Base-by-base conservation (phyloP, 2,797 vertebrate genomes). In the Gastrophryne carolinensis region DNA sequence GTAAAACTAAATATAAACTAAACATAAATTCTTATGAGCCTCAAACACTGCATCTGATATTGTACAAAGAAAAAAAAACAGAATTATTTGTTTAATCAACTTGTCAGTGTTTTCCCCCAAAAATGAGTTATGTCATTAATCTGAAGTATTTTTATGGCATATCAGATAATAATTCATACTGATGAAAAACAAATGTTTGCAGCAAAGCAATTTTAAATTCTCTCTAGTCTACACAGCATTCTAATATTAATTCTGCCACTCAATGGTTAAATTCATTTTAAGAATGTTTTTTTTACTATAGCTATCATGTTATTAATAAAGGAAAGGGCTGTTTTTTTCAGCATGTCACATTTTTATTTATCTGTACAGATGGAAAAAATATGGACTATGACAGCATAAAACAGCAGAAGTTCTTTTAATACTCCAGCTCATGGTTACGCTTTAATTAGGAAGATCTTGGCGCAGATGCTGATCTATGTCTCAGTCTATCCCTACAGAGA, bases 361-460 rank as follows among this genome's bases (percentile, higher is more conserved):
- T 70, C 29, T 47, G 41, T 65, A 65, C 56, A 65, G 52, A 78
- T 44, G 62, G 61, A 57, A 71, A 63, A 74, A 78, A 70, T 63
- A 77, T 71, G 67, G 75, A 39, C 35, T 77, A 64, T 65, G 67
- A 58, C 60, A 56, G 60, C 54, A 72, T 35, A 85, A 78, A 82
- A 86, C 79, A 79, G 60, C 52, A 29, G 44, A 53, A 68, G 47
- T 57, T 77, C 79, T 85, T 81, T 86, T 86, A 84, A 83, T 77
- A 83, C 84, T 84, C 75, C 80, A 72, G 79, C 80, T 84, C 84
- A 80, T 84, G 84, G 85, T 79, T 86, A 87, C 82, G 83, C 81
- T 82, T 88, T 88, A 88, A 90, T 88, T 87, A 86, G 78, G 72
- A 84, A 81, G 80, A 83, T 82, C 80, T 83, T 88, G 84, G 84